Evolutionary conservation across 1,140 invertebrate genomes (phyloP).

Genomic region (Trachymyrmex cornetzi): DNA sequence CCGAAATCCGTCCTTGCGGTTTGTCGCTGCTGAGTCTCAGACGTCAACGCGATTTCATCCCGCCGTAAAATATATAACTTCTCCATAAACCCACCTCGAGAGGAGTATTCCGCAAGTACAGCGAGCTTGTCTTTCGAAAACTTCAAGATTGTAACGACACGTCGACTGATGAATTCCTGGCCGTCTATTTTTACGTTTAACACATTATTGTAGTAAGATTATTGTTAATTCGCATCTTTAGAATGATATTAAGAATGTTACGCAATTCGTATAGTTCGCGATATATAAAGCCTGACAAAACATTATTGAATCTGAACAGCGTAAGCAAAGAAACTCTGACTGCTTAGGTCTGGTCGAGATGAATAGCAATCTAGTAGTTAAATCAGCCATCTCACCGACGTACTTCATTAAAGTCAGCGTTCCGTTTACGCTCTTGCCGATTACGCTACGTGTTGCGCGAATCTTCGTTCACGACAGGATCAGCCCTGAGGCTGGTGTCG

Average conservation of each 20-base stretch:
- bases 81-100: background rate
- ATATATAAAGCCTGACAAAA: background rate
- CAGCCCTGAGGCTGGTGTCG: slow-evolving; percentile 60
- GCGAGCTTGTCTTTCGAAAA: slow-evolving; percentile 48
- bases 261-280: background rate
- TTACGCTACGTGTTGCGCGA: slow-evolving; percentile 40
- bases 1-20: slow-evolving; percentile 70
- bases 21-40: slow-evolving; percentile 54
- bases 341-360: background rate
- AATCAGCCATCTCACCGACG: slow-evolving; percentile 16
- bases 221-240: slow-evolving; percentile 22
- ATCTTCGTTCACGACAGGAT: slow-evolving; percentile 51
- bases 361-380: slow-evolving; percentile 14
- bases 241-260: background rate
- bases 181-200: slow-evolving; percentile 13
- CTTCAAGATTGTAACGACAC: slow-evolving; percentile 6
- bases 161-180: background rate
- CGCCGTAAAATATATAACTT: slow-evolving; percentile 56
- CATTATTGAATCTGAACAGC: background rate
- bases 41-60: slow-evolving; percentile 55
- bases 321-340: slow-evolving; percentile 7
- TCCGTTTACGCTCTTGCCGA: slow-evolving; percentile 36
- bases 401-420: slow-evolving; percentile 19
- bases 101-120: slow-evolving; percentile 15
- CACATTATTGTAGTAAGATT: slow-evolving; percentile 13